Base-by-base conservation (phyloP, 1,140 invertebrate genomes). In the Brachionus calyciflorus region DNA sequence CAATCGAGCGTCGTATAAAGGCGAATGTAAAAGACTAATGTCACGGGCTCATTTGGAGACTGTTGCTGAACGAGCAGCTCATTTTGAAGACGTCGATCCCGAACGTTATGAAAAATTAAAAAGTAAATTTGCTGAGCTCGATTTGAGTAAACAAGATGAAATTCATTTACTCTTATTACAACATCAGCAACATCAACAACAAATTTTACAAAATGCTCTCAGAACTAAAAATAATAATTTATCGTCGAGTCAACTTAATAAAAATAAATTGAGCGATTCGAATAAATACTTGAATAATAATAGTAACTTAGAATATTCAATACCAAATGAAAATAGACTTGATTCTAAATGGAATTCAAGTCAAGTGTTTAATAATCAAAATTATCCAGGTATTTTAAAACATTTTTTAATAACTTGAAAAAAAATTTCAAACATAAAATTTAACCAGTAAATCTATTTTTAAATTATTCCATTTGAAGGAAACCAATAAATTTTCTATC, bases 71-170 rank as follows among this genome's bases (percentile, higher is more conserved):
- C 21, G 73, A 55, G 73, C 73, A 6, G 49, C 73, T 2, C 55
- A 76, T 57, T 76, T 76, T 76, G 73, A 76, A 41, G 55, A 76
- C 10, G 19, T 76, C 2, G 73, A 76, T 40, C 73, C 73, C 21
- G 73, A 76, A 40, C 46, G 46, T 9, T 76, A 55, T 21, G 33
- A 17, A 30, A 41, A 49, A 28, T 48, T 76, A 28, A 76, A 60
- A 55, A 44, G 19, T 19, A 76, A 76, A 57, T 41, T 60, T 76
- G 17, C 7, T 10, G 69, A 73, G 0, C 46, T 73, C 1, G 51
- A 73, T 26, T 9, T 9, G 14, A 17, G 12, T 4, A 49, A 49
- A 41, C 69, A 49, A 33, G 24, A 73, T 30, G 69, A 73, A 24
- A 51, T 40, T 73, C 44, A 51, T 53, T 17, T 40, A 40, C 9